Conservation (phyloP, 1,140 invertebrate genomes). For the Steinernema feltiae region DNA sequence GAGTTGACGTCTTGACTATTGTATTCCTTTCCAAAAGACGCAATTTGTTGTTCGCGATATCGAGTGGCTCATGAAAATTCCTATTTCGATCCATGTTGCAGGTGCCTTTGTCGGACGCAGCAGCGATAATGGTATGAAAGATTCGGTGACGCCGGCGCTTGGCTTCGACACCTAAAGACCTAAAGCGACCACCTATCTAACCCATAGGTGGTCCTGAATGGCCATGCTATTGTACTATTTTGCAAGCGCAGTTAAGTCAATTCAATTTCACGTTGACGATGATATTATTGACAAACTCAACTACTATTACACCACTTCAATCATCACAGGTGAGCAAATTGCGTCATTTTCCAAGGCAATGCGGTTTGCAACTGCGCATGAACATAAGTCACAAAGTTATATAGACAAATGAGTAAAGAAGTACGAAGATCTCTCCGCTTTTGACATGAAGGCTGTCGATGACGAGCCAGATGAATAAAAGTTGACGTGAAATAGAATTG, state of each 20-base stretch:
- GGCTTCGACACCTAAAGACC: conserved; percentile 3
- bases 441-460: too few relatives aligned
- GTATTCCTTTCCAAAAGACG: too few relatives aligned
- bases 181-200: conserved; percentile 14
- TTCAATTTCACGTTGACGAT: conserved; percentile 58
- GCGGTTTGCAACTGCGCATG: too few relatives aligned
- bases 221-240: conserved; percentile 54
- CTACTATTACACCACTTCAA: conserved; percentile 57
- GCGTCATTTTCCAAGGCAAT: too few relatives aligned
- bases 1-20: too few relatives aligned
- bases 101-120: not conserved
- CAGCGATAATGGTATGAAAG: conserved; percentile 17
- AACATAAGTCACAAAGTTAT: too few relatives aligned
- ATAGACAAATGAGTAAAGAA: too few relatives aligned
- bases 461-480: too few relatives aligned
- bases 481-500: too few relatives aligned
- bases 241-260: conserved; percentile 56
- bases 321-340: conserved; percentile 53
- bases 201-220: conserved; percentile 20
- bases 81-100: not conserved
- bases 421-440: too few relatives aligned
- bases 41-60: too few relatives aligned
- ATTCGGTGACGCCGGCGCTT: conserved; percentile 14
- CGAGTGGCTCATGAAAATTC: too few relatives aligned
- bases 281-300: conserved; percentile 58